A percentile compares a stretch with the other conserved stretches of the same genome.
These are phyloP conservation scores for Glaucomys volans DNA, from an alignment of 2,113 vertebrate genomes.

Conservation along the genomic window DNA sequence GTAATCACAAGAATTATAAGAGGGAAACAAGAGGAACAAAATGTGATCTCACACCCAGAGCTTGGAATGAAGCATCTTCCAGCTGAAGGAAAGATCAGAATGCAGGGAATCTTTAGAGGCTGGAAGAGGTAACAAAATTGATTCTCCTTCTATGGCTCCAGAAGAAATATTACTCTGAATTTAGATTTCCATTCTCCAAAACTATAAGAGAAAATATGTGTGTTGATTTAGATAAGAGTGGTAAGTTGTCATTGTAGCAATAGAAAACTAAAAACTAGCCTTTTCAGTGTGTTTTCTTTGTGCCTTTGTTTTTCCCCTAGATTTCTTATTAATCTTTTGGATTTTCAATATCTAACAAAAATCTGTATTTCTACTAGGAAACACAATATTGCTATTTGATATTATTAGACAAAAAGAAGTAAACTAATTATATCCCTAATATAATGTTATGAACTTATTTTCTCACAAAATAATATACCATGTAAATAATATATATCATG, in stretches of 20 bases:
- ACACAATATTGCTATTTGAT: background rate
- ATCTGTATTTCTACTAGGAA: background rate
- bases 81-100: background rate
- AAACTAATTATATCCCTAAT: background rate
- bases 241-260: background rate
- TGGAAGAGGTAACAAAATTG: background rate
- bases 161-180: background rate
- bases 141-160: background rate
- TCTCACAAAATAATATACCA: background rate
- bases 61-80: background rate
- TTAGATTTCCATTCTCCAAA: background rate
- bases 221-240: background rate
- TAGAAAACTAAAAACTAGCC: background rate
- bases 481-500: background rate
- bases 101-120: background rate
- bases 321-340: background rate
- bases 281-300: background rate
- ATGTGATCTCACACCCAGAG: background rate
- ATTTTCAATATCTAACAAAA: background rate
- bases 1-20: background rate
- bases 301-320: background rate
- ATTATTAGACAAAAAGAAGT: conserved; percentile 1
- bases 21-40: background rate
- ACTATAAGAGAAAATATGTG: background rate
- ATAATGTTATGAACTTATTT: background rate